A percentile compares a stretch with the other conserved stretches of the same genome.
Evolutionary conservation across 2,113 vertebrate genomes (phyloP).

Genomic region (Megalops atlanticus): DNA sequence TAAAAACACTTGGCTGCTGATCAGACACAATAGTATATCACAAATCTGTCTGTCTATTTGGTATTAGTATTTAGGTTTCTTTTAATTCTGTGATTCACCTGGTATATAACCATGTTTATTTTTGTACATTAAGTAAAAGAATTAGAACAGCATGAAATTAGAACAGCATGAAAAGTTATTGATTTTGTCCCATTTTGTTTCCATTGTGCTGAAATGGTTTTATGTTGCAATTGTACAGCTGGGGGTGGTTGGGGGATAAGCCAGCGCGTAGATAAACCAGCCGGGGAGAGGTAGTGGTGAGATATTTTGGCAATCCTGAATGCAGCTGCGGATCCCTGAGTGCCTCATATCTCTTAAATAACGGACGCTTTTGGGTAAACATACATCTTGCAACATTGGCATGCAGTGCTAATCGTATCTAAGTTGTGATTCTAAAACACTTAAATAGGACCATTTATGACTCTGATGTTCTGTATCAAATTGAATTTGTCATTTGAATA

Average conservation of each 20-base stretch:
- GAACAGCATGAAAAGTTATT: neutral
- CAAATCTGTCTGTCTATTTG: no score
- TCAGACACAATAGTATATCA: no score
- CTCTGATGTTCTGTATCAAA: no score
- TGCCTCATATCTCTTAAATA: conserved; percentile 33
- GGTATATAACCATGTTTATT: neutral
- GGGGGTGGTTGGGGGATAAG: neutral
- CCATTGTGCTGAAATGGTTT: neutral
- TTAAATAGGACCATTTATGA: neutral
- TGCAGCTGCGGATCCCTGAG: conserved; percentile 41
- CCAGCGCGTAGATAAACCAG: neutral
- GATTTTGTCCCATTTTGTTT: neutral
- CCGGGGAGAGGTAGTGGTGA: conserved; percentile 1
- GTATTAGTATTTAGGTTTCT: conserved; percentile 28
- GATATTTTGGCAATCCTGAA: conserved; percentile 59
- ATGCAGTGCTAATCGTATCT: neutral
- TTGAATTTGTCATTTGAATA: neutral
- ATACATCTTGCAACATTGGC: neutral
- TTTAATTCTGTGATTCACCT: neutral
- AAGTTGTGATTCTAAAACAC: neutral
- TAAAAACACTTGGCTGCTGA: no score
- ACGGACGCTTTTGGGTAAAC: conserved; percentile 40
- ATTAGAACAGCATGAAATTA: no score
- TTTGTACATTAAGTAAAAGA: neutral
- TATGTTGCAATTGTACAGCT: neutral